Base-by-base conservation (phyloP, 2,888 invertebrate species). In the Aricia artaxerxes region DNA sequence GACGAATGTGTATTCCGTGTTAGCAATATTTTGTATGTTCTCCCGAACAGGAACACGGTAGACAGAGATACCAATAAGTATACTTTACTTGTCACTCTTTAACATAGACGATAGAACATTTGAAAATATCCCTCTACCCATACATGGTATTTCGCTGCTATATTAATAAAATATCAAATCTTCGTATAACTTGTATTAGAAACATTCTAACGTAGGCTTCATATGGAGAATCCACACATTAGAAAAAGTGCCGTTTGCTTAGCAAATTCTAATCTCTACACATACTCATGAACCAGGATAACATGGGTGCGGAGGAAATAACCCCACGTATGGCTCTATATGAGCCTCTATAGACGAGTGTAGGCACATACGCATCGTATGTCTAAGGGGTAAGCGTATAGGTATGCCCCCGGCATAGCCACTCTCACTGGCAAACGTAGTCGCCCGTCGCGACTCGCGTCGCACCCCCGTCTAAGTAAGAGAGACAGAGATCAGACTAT, bases 231-330 rank as follows among this genome's bases (percentile, higher is more conserved):
- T 57, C 83, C 35, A 82, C 85, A 86, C 89, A 87, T 93, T 92
- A 93, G 92, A 93, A 93, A 91, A 93, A 91, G 85, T 87, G 88
- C 87, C 91, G 88, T 93, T 93, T 90, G 92, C 90, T 94, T 91
- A 93, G 94, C 89, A 94, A 94, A 92, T 94, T 94, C 94, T 94
- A 94, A 94, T 94, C 94, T 94, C 92, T 90, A 89, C 94, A 94
- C 94, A 94, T 94, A 94, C 93, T 94, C 92, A 84, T 87, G 85
- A 90, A 94, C 93, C 88, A 93, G 92, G 93, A 85, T 82, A 85
- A 82, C 91, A 94, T 90, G 85, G 90, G 80, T 81, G 80, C 80
- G 82, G 82, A 92, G 92, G 91, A 91, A 89, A 88, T 88, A 82
- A 82, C 84, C 84, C 89, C 91, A 90, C 88, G 91, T 90, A 92